phyloP scores from a whole-genome alignment of 2,797 vertebrate species.

The Darevskia mixta region DNA sequence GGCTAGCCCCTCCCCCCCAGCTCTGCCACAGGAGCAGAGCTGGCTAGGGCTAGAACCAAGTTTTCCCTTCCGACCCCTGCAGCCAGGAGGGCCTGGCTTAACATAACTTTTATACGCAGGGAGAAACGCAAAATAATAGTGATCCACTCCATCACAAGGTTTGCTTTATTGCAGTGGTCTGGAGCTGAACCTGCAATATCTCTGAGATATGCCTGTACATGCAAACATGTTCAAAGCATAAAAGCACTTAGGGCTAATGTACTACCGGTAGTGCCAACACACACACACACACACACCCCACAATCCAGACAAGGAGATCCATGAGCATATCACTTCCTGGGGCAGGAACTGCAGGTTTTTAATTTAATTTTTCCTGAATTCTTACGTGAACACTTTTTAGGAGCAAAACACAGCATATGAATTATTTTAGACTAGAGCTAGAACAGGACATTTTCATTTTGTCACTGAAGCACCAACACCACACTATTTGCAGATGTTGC shows the following conservation, averaged over 20 bases:
- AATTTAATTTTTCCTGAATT: background rate
- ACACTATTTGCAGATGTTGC: background rate
- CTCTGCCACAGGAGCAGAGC: no score
- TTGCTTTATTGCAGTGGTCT: no score
- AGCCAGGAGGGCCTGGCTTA: no score
- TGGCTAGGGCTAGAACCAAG: no score
- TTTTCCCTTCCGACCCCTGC: no score
- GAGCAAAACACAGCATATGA: background rate
- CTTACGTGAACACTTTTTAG: background rate
- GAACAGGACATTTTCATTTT: background rate
- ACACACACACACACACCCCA: background rate
- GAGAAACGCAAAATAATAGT: no score
- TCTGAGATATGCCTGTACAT: background rate
- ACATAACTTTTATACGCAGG: no score
- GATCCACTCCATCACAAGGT: no score
- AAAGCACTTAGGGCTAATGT: background rate
- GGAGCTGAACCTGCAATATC: no score
- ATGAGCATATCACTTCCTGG: background rate
- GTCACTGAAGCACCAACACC: background rate
- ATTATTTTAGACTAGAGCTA: background rate
- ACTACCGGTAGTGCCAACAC: background rate
- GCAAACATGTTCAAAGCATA: background rate
- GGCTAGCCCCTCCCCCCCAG: no score
- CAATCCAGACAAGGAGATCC: background rate
- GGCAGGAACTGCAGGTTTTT: background rate